Evolutionary conservation across 2,888 invertebrate genomes (phyloP).

Genomic region (Caenorhabditis sp.): DNA sequence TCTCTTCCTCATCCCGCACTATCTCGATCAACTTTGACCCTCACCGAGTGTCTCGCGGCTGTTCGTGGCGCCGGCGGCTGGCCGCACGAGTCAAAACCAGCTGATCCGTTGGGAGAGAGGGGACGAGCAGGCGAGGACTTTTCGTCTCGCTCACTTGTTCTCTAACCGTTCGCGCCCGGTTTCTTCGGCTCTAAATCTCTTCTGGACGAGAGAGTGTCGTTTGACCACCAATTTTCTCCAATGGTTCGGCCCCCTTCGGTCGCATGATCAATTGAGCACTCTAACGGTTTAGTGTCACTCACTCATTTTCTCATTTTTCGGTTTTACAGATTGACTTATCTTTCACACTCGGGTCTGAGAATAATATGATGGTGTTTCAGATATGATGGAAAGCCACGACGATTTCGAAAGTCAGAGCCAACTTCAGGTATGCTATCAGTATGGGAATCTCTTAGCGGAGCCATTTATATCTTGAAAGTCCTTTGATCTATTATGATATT

Average conservation of each 20-base stretch:
- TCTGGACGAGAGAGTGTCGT: conserved; percentile 45
- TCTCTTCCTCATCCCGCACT: conserved; percentile 31
- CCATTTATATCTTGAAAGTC: too few species aligned
- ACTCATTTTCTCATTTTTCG: conserved; percentile 15
- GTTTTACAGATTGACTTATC: conserved; percentile 20
- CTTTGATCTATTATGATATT: too few species aligned
- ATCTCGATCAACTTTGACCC: conserved; percentile 59
- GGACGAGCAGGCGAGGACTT: conserved; percentile 20
- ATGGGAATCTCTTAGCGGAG: too few species aligned
- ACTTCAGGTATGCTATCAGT: conserved; percentile 50
- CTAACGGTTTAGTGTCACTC: conserved; percentile 27
- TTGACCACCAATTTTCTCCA: conserved; percentile 60
- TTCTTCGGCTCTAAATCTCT: conserved; percentile 47
- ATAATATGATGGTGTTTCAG: conserved; percentile 20
- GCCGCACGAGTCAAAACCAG: conserved; percentile 66
- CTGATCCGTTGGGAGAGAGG: conserved; percentile 47
- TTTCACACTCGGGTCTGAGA: not conserved
- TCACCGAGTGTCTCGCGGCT: conserved; percentile 57
- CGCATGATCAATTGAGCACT: conserved; percentile 56
- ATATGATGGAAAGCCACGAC: conserved; percentile 57
- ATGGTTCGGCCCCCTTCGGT: conserved; percentile 59
- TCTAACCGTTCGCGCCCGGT: conserved; percentile 58
- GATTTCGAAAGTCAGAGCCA: conserved; percentile 53
- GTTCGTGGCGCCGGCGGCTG: conserved; percentile 51
- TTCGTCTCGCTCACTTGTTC: conserved; percentile 44